Conservation (phyloP, 1,140 invertebrate genomes). For the Brachionus calyciflorus region DNA sequence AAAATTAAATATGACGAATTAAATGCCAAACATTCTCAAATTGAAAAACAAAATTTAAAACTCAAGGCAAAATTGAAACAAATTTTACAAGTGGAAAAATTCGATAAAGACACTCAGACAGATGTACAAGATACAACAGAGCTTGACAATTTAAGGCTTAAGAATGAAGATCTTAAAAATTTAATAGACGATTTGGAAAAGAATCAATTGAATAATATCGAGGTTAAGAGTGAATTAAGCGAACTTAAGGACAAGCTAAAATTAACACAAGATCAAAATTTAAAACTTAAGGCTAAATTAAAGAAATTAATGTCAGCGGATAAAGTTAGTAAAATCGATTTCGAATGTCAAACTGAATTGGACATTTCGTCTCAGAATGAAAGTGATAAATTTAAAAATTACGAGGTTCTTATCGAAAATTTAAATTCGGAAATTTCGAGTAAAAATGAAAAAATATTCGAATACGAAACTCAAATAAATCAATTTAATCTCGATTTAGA, state of each 20-base stretch:
- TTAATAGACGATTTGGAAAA: neutral
- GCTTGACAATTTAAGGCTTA: neutral
- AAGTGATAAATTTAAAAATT: too few species aligned
- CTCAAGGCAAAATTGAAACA: conserved; percentile 16
- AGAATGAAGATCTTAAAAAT: neutral
- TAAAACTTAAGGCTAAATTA: conserved; percentile 13
- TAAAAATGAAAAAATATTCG: too few species aligned
- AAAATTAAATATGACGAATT: neutral
- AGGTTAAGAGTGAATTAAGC: neutral
- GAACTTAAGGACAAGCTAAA: conserved; percentile 19
- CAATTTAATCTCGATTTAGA: too few species aligned
- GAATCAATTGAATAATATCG: neutral
- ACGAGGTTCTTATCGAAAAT: too few species aligned
- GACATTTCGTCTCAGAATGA: neutral
- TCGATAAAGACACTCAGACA: neutral
- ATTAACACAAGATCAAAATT: neutral
- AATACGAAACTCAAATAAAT: too few species aligned
- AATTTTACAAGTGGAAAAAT: neutral
- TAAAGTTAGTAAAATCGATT: neutral
- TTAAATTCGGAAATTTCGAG: too few species aligned
- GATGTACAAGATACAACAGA: neutral
- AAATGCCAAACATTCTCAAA: neutral
- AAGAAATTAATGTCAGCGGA: neutral
- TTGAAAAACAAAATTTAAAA: conserved; percentile 29
- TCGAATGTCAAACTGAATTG: conserved; percentile 2